Base-by-base conservation (phyloP, 2,888 invertebrate species). In the Apodemia hepburni region DNA sequence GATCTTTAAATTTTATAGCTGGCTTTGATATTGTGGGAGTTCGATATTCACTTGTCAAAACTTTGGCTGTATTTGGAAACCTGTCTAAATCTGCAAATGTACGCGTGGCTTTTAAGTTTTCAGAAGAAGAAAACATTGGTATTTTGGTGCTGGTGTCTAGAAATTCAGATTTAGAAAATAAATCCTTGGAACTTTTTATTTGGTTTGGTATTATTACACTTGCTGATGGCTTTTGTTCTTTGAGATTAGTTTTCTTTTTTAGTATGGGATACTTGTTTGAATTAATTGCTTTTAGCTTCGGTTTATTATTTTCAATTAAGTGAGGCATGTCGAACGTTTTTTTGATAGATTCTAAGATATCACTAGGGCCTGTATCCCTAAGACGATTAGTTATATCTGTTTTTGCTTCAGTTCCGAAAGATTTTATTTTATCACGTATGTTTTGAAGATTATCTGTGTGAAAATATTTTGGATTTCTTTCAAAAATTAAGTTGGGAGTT, bases 391-490 rank as follows among this genome's bases (percentile, higher is more conserved):
- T 29, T 29, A 57, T 15, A 15, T 57, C 27, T 29, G 54, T n/a
- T 57, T 57, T 57, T 15, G 54, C n/a, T 27, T 57, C 29, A n/a
- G 54, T 57, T 15, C 27, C 54, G n/a, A 29, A 57, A 27, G 27
- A 29, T 29, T 57, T 57, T 7, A 57, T 12, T 57, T 57, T 57
- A 15, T 57, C 29, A 29, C 54, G 29, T 29, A 57, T 29, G 8
- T 27, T 57, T 29, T 57, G 54, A 7, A 57, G 15, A 27, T 29
- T 29, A 29, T 57, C 54, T 29, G 15, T 27, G 15, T 29, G n/a
- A 5, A n/a, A 57, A 15, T 29, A 2, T n/a, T 29, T 29, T 6
- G 7, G 1, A n/a, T n/a, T 12, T n/a, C 27, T 15, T 57, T 12
- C 27, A 27, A 29, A 57, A 57, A 29, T 57, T 15, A 57, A 57